Base-by-base conservation (phyloP, 2,797 vertebrate genomes). In the Siniperca obscura region DNA sequence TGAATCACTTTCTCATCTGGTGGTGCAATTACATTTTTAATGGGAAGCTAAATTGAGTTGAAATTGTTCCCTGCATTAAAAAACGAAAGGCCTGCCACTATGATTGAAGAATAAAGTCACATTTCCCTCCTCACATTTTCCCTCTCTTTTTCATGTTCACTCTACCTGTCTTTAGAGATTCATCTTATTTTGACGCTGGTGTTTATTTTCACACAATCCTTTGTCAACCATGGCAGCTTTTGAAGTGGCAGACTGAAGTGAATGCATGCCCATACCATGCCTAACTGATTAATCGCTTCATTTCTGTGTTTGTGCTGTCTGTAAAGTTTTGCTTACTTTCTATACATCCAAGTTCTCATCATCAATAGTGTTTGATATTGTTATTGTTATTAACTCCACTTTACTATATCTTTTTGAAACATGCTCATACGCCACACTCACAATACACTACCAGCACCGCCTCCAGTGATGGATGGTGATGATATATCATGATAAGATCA, bases 1-100 rank as follows among this genome's bases (percentile, higher is more conserved):
- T 90, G 86, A 92, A 88, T 91, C 74, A 60, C 50, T 85, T 80
- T 90, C 82, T 89, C 91, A 82, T 91, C 87, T 74, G 65, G 55
- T 76, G 64, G 52, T 13, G 65, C 86, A 90, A 94, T 95, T 92
- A 90, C 69, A 80, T 80, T 93, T 93, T 93, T 92, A 93, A 93
- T 92, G 88, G 83, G 77, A 88, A 89, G 85, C 78, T 81, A 93
- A 93, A 94, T 83, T 79, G 89, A 92, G 87, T 84, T 75, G 85
- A 93, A 91, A 92, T 91, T 89, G 82, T 92, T 82, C 73, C 73
- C 64, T 21, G 40, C 56, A 60, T 87, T 83, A 66, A 87, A 83
- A 76, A 59, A 46, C 4, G 16, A 80, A 50, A 21, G 19, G 57
- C 42, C 83, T 89, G 80, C 70, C 76, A 74, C 72, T 85, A 81